A percentile compares a stretch with the other conserved stretches of the same genome.
These are phyloP conservation scores for Zeus faber DNA, from an alignment of 2,113 vertebrate genomes.

Conservation along the genomic window DNA sequence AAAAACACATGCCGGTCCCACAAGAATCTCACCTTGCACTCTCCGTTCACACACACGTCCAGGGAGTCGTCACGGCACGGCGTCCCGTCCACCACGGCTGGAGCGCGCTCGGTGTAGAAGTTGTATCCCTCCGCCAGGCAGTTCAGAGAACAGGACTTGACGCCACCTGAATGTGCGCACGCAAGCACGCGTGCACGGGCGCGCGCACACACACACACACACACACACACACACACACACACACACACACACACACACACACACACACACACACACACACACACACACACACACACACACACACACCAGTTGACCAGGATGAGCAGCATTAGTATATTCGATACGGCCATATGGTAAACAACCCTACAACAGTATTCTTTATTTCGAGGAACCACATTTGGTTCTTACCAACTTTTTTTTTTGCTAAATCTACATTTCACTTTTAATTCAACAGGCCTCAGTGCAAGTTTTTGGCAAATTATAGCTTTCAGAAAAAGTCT, in stretches of 20 bases:
- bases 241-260: slow-evolving; percentile 8
- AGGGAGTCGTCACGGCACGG: slow-evolving; percentile 88
- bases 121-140: slow-evolving; percentile 97
- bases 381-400: too few species aligned
- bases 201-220: slow-evolving; percentile 7
- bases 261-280: slow-evolving; percentile 4
- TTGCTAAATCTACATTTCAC: too few species aligned
- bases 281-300: background rate
- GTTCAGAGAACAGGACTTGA: slow-evolving; percentile 95
- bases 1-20: background rate
- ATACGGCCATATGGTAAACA: background rate
- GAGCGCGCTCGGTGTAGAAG: slow-evolving; percentile 95
- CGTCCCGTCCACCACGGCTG: slow-evolving; percentile 92
- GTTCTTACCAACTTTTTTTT: too few species aligned
- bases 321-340: background rate
- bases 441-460: too few species aligned
- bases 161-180: slow-evolving; percentile 77
- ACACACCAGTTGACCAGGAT: background rate
- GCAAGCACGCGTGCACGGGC: background rate
- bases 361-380: slow-evolving; percentile 8
- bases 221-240: slow-evolving; percentile 8
- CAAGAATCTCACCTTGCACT: slow-evolving; percentile 86
- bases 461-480: too few species aligned
- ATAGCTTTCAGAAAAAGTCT: too few species aligned
- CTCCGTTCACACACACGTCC: slow-evolving; percentile 94